phyloP scores from a whole-genome alignment of 2,113 vertebrate species.

The Patagioenas fasciata region DNA sequence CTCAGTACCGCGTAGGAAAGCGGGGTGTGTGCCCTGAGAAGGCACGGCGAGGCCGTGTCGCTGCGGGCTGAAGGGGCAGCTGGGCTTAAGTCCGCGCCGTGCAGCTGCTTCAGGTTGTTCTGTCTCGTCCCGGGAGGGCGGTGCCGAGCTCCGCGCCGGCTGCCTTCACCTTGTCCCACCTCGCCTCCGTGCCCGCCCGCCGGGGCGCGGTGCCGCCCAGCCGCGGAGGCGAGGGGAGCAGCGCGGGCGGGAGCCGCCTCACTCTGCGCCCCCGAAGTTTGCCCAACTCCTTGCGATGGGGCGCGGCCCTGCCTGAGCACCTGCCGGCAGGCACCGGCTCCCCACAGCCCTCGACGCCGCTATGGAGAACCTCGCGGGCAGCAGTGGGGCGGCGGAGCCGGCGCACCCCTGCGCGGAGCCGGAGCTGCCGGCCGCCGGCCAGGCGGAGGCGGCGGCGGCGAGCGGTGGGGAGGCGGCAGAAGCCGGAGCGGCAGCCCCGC shows the following conservation, averaged over 20 bases:
- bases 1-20: background rate
- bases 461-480: background rate
- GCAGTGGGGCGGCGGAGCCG: background rate
- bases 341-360: background rate
- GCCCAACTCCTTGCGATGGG: background rate
- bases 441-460: background rate
- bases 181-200: background rate
- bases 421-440: background rate
- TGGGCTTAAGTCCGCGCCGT: background rate
- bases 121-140: background rate
- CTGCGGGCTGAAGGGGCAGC: background rate
- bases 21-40: background rate
- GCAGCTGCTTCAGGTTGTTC: background rate
- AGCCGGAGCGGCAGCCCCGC: slow-evolving; percentile 34
- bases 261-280: background rate
- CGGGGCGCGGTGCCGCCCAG: background rate
- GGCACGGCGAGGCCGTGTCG: background rate
- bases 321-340: background rate
- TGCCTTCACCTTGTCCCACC: background rate
- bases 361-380: slow-evolving; percentile 14
- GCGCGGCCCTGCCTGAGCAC: slow-evolving; percentile 6
- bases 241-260: background rate
- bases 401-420: background rate
- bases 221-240: no score
- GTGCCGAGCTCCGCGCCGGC: background rate